These are phyloP conservation scores for Anticlea derivata DNA, from an alignment of 2,888 invertebrate genomes.

Conservation along the genomic window DNA sequence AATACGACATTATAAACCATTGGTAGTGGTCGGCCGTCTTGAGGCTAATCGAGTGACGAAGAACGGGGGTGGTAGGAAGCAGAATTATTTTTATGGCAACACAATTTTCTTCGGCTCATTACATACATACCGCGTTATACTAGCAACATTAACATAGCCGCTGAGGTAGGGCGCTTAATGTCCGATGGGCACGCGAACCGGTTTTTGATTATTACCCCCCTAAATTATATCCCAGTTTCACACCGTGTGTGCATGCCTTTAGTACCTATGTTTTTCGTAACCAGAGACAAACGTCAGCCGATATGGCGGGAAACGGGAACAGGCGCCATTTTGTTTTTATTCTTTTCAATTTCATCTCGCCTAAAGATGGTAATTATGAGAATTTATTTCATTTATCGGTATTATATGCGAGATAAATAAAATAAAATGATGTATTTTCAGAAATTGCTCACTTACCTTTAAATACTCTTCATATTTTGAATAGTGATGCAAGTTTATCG, in stretches of 20 bases:
- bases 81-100: constrained; percentile 83
- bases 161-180: constrained; percentile 78
- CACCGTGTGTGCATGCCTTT: constrained; percentile 70
- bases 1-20: constrained; percentile 29
- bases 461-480: constrained; percentile 11
- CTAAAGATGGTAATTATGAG: constrained; percentile 45
- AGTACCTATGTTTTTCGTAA: constrained; percentile 70
- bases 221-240: constrained; percentile 83
- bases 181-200: constrained; percentile 78
- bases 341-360: constrained; percentile 48
- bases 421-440: constrained; percentile 17
- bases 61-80: constrained; percentile 66
- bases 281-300: constrained; percentile 67
- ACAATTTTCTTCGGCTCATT: constrained; percentile 83
- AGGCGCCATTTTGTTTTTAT: constrained; percentile 50
- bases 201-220: constrained; percentile 80
- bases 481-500: constrained; percentile 19
- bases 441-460: constrained; percentile 26
- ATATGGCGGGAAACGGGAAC: constrained; percentile 46
- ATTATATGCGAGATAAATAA: constrained; percentile 12
- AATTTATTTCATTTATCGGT: constrained; percentile 32
- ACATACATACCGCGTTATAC: constrained; percentile 77
- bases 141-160: constrained; percentile 80
- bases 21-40: constrained; percentile 33
- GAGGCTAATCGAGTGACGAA: constrained; percentile 62